Evolutionary conservation across 2,113 vertebrate genomes (phyloP).

Genomic region (Collichthys lucidus): DNA sequence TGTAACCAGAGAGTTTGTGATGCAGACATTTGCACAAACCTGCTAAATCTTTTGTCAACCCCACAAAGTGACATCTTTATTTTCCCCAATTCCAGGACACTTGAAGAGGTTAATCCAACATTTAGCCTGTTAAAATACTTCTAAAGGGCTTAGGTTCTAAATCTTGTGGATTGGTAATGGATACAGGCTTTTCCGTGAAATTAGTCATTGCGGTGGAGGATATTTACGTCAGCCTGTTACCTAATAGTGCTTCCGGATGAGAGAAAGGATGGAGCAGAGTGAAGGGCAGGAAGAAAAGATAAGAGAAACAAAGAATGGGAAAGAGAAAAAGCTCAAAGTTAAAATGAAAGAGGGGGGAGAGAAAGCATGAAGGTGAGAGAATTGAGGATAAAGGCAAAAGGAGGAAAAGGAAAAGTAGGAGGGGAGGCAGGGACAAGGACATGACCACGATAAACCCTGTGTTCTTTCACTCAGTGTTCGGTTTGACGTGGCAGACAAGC

Average conservation of each 20-base stretch:
- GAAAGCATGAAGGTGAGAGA: constrained; percentile 17
- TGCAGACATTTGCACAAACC: not conserved
- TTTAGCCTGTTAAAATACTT: constrained; percentile 45
- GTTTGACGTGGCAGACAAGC: constrained; percentile 63
- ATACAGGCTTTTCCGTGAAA: constrained; percentile 63
- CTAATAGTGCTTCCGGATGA: constrained; percentile 42
- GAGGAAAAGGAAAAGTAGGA: constrained; percentile 13
- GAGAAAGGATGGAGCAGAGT: constrained; percentile 26
- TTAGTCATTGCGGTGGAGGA: constrained; percentile 41
- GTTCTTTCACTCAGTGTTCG: constrained; percentile 40
- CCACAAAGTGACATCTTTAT: not conserved
- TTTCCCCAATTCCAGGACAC: constrained; percentile 1
- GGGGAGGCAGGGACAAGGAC: constrained; percentile 19
- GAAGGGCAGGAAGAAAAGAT: constrained; percentile 10
- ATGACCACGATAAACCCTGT: constrained; percentile 57
- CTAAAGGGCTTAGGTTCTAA: constrained; percentile 41
- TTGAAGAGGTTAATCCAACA: constrained; percentile 21
- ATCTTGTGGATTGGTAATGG: constrained; percentile 57
- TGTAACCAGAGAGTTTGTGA: not conserved
- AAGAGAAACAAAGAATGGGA: constrained; percentile 21
- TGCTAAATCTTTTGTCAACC: not conserved
- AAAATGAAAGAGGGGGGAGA: not conserved
- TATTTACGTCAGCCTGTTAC: constrained; percentile 63
- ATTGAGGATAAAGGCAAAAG: not conserved
- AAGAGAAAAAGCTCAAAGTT: constrained; percentile 4